Conservation (phyloP, 2,113 vertebrate genomes). For the Amphiprion percula region DNA sequence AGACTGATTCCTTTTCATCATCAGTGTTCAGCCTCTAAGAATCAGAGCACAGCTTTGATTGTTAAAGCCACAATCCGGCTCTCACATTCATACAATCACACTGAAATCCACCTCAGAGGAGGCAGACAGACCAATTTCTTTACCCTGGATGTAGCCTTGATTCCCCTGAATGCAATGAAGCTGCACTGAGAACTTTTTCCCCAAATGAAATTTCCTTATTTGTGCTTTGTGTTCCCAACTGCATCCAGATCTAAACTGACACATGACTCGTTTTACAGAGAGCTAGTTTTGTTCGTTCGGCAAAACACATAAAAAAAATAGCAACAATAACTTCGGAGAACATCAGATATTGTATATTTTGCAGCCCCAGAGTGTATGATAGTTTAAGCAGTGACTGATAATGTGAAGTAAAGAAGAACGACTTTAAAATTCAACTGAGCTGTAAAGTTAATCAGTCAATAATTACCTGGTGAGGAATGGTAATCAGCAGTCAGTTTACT, state of each 20-base stretch:
- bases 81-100: constrained; percentile 4
- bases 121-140: background rate
- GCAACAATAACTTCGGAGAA: background rate
- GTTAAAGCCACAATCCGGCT: background rate
- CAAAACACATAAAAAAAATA: background rate
- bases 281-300: too few species aligned
- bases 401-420: background rate
- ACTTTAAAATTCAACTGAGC: constrained; percentile 26
- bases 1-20: background rate
- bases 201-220: background rate
- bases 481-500: constrained; percentile 46
- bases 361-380: background rate
- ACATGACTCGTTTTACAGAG: too few species aligned
- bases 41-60: constrained; percentile 4
- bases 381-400: background rate
- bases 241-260: background rate
- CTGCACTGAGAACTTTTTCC: background rate
- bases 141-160: background rate
- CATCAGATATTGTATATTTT: background rate
- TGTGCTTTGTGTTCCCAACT: background rate
- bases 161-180: background rate
- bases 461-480: constrained; percentile 39
- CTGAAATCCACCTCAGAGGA: constrained; percentile 19
- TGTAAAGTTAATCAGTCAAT: constrained; percentile 48
- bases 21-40: background rate